These are phyloP conservation scores for Leptinotarsa peninsularis DNA, from an alignment of 2,888 invertebrate species.

Conservation along the genomic window DNA sequence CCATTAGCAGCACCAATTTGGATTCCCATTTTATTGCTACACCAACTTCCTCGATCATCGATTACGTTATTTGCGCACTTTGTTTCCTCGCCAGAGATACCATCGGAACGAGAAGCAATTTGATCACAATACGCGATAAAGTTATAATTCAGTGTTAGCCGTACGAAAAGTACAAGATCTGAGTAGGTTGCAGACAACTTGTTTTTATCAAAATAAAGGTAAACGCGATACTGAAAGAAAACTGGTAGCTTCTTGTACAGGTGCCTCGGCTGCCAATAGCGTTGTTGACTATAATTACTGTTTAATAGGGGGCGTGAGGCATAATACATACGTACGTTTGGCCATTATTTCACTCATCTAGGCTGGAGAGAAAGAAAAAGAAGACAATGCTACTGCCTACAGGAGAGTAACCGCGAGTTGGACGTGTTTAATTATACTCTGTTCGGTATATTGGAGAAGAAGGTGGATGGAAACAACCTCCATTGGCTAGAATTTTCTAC, in stretches of 20 bases:
- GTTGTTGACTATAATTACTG: conserved; percentile 61
- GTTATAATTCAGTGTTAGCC: conserved; percentile 20
- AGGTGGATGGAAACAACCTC: too few species aligned
- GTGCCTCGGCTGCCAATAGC: conserved; percentile 60
- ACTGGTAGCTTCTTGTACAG: conserved; percentile 56
- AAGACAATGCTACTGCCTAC: conserved; percentile 33
- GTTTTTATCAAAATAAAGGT: conserved; percentile 28
- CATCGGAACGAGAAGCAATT: conserved; percentile 17
- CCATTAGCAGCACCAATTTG: conserved; percentile 10
- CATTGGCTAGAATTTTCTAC: too few species aligned
- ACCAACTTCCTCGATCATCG: conserved; percentile 7
- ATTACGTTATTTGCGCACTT: conserved; percentile 11
- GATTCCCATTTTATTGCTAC: background rate
- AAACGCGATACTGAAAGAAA: conserved; percentile 36
- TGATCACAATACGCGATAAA: conserved; percentile 17
- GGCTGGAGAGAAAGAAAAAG: conserved; percentile 26
- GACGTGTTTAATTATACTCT: too few species aligned
- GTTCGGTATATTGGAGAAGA: too few species aligned
- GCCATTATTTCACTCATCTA: conserved; percentile 39
- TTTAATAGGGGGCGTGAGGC: conserved; percentile 59
- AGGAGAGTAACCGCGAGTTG: conserved; percentile 15
- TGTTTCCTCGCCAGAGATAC: conserved; percentile 14
- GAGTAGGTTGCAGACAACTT: conserved; percentile 23
- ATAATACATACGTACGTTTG: conserved; percentile 51
- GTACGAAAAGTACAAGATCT: conserved; percentile 21